Percentiles rank a stretch among this genome's conserved stretches.
Evolutionary conservation across 2,888 invertebrate species (phyloP).

Genomic region (Idaea straminata): DNA sequence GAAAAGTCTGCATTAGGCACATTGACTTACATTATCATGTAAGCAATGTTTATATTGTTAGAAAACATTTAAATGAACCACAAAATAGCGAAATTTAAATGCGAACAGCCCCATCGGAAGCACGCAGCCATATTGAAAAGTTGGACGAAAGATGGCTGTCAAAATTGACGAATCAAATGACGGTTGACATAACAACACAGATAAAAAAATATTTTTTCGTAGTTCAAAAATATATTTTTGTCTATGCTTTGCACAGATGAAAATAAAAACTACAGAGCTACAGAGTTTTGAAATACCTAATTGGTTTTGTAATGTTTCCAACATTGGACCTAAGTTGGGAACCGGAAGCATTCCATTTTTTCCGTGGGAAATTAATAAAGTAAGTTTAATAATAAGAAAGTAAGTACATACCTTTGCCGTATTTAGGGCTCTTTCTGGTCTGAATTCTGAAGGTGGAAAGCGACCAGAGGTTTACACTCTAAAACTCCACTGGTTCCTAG

Average conservation of each 20-base stretch:
- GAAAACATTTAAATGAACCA: slow-evolving; percentile 47
- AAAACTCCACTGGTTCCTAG: no score
- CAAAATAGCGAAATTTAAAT: slow-evolving; percentile 54
- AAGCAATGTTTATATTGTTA: slow-evolving; percentile 52
- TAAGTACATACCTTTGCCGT: no score
- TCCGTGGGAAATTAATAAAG: no score
- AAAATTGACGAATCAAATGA: not conserved
- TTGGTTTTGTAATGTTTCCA: not conserved
- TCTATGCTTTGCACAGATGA: not conserved
- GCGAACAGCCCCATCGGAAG: slow-evolving; percentile 58
- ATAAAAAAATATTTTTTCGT: not conserved
- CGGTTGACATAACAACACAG: not conserved
- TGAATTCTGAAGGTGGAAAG: no score
- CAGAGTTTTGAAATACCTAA: no score
- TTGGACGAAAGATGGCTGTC: slow-evolving; percentile 34
- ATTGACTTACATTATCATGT: slow-evolving; percentile 74
- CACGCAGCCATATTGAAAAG: slow-evolving; percentile 68
- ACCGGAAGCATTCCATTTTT: no score
- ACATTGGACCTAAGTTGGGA: not conserved
- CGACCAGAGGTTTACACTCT: no score
- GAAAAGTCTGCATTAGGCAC: slow-evolving; percentile 56
- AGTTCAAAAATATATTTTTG: not conserved
- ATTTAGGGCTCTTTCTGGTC: no score
- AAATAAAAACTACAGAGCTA: not conserved
- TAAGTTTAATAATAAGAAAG: no score